Base-by-base conservation (phyloP, 1,140 invertebrate genomes). In the Panagrolaimus sp. region DNA sequence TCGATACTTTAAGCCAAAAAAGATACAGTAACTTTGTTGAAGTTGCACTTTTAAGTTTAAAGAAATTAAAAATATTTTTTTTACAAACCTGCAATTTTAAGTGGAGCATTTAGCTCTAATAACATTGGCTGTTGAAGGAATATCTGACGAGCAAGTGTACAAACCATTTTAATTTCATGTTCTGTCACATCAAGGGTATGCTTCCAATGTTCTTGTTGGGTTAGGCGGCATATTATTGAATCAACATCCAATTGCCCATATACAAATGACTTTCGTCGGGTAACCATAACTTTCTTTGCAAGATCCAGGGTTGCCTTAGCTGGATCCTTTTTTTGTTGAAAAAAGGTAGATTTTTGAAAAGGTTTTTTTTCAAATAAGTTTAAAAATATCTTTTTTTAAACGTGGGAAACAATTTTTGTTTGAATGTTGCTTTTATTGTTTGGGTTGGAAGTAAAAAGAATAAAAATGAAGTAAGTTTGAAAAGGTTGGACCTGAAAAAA, bases 71-170 rank as follows among this genome's bases (percentile, higher is more conserved):
- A 52, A 2, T 52, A 52, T 14, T 52, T 21, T 17, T 52, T 52
- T 52, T 28, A 32, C 52, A 47, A 21, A 78, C 78, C 78, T 14
- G 84, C 83, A 47, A 89, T 87, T 76, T 87, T 88, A 24, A 89
- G 84, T 8, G 88, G 88, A 0, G 87, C 84, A 69, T 85, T 84
- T 52, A 89, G 76, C 77, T 88, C 87, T 44, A 89, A 76, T 7
- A 89, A 79, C 84, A 87, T 88, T n/a, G 88, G 87, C 75, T 89
- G 88, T 65, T 86, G 82, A 66, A 88, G 78, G 69, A 89, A 87
- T 28, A 88, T 84, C 46, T 86, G 84, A 48, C 87, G 71, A 0
- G 87, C 84, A 9, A 85, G 76, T 9, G 83, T 76, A 74, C 88
- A 88, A 65, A 88, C 78, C 67, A 77, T 76, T 43, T 74, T 72